phyloP scores from a whole-genome alignment of 1,140 invertebrate species.

The Bombus pyrosoma region DNA sequence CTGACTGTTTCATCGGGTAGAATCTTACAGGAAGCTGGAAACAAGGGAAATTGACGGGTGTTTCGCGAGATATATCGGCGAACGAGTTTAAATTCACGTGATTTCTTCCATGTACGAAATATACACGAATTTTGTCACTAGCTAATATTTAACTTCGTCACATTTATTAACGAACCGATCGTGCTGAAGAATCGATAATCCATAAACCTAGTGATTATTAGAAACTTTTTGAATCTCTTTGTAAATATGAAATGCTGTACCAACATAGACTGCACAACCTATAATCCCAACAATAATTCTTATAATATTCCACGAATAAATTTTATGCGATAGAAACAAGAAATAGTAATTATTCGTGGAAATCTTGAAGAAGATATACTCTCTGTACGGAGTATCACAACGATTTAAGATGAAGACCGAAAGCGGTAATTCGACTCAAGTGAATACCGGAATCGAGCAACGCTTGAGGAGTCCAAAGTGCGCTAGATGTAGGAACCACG shows the following conservation, averaged over 20 bases:
- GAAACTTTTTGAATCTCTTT: neutral
- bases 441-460: constrained; percentile 64
- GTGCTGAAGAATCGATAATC: neutral
- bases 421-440: constrained; percentile 30
- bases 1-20: constrained; percentile 15
- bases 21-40: neutral
- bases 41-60: constrained; percentile 9
- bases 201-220: neutral
- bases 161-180: neutral
- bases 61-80: neutral
- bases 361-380: neutral
- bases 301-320: neutral
- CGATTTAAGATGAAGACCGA: constrained; percentile 53
- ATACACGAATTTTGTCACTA: neutral
- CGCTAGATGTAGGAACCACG: constrained; percentile 94
- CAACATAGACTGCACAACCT: neutral
- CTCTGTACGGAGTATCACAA: neutral
- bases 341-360: neutral
- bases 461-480: constrained; percentile 91
- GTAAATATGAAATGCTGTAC: neutral
- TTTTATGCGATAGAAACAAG: neutral
- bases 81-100: neutral
- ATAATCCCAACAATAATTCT: neutral
- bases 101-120: neutral
- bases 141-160: neutral